Evolutionary conservation across 1,140 invertebrate genomes (phyloP).

Genomic region (Panagrolaimus sp.): DNA sequence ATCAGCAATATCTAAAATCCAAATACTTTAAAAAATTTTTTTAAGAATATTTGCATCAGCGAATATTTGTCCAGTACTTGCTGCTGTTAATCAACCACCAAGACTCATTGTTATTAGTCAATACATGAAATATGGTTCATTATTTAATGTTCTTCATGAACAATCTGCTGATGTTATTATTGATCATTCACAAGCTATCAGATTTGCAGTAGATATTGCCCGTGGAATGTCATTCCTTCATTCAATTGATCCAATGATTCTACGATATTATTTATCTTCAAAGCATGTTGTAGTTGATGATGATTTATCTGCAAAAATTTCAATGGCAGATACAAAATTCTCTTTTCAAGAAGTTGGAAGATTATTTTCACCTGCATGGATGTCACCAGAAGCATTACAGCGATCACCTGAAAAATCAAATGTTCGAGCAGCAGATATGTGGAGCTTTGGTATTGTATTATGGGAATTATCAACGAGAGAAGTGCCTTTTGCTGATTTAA

Average conservation of each 20-base stretch:
- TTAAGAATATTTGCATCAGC: conserved; percentile 98
- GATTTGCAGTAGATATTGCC: conserved; percentile 82
- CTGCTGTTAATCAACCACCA: conserved; percentile 85
- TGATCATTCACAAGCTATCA: conserved; percentile 77
- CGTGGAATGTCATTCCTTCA: conserved; percentile 93
- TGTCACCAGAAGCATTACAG: conserved; percentile 88
- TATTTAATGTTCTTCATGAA: conserved; percentile 85
- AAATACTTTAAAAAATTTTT: no score
- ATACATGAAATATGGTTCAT: conserved; percentile 88
- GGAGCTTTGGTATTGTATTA: conserved; percentile 92
- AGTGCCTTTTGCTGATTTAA: conserved; percentile 90
- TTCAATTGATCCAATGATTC: conserved; percentile 76
- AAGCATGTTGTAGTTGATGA: conserved; percentile 95
- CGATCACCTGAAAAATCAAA: conserved; percentile 82
- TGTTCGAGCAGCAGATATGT: conserved; percentile 94
- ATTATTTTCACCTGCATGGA: conserved; percentile 89
- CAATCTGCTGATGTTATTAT: conserved; percentile 77
- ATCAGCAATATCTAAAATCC: no score
- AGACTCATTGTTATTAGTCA: conserved; percentile 86
- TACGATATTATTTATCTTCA: conserved; percentile 82
- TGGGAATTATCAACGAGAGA: conserved; percentile 95
- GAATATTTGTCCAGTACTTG: conserved; percentile 91
- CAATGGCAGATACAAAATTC: conserved; percentile 99
- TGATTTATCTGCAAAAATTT: conserved; percentile 88
- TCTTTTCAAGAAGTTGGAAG: conserved; percentile 91